Percentiles rank a stretch among this genome's conserved stretches.
Conservation (phyloP, 2,797 vertebrate genomes). For the Borostomias antarcticus region DNA sequence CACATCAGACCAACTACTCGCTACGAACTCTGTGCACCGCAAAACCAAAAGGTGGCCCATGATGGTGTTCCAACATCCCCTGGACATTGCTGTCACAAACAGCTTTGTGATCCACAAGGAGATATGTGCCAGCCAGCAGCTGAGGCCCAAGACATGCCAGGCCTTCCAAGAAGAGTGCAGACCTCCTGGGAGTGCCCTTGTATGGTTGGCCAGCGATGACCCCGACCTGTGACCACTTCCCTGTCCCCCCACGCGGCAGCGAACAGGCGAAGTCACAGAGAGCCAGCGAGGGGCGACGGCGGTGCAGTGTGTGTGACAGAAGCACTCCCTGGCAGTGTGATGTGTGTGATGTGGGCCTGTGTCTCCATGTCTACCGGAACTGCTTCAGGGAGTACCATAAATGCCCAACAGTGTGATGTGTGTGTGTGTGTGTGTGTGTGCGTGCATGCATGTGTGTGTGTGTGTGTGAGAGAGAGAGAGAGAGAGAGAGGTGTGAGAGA, state of each 20-base stretch:
- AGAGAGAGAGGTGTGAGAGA: no score
- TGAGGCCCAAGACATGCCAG: not conserved
- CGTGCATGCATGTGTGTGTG: no score
- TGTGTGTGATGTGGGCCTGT: not conserved
- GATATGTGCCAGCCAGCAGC: not conserved
- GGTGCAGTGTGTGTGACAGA: not conserved
- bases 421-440: no score
- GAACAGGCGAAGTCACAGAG: not conserved
- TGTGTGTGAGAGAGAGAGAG: no score
- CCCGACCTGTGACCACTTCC: not conserved
- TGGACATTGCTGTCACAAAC: no score
- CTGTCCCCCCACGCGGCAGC: not conserved
- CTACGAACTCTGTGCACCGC: no score
- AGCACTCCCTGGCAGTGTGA: not conserved
- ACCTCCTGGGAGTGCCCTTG: not conserved
- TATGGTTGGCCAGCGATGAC: not conserved
- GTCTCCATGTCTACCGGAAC: not conserved
- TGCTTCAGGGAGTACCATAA: not conserved
- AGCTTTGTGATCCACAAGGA: not conserved
- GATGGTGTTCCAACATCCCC: no score
- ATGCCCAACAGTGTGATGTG: no score
- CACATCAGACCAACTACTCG: no score
- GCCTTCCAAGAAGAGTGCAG: not conserved
- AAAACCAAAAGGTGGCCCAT: no score
- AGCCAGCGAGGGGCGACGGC: not conserved